Evolutionary conservation across 2,888 invertebrate species (phyloP), one percentile per base, ranked within the genome.

Genomic region (Ectropis crepuscularia): DNA sequence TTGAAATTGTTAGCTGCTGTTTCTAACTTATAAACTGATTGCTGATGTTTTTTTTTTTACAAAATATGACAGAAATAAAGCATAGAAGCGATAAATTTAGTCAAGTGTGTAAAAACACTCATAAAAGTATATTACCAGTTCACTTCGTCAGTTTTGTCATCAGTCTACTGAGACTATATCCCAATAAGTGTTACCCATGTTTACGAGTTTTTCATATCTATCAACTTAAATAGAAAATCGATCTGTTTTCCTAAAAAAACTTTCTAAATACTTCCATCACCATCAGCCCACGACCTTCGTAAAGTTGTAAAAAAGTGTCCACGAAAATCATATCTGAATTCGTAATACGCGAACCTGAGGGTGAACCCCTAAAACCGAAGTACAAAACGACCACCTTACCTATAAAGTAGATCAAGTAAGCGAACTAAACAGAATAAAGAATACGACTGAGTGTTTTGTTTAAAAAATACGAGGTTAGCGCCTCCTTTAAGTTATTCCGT

Each of bases 251-350:
- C 12, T 12, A 41, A 51, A 41, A 51, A 41, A 50, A 6, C 12
- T 50, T 38, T 5, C 7, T 41, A 9, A 39, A 41, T 2, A 39
- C 51, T 0, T 41, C 5, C 9, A 28, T 28, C 41, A 42, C 42
- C 41, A 12, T 48, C 47, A 38, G 12, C 12, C 41, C 42, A 48
- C 36, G 46, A 41, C 10, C 39, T 38, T 45, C 6, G 36, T 5
- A 11, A 42, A 54, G 16, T 9, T 50, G 11, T 41, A 55, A 63
- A 59, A 28, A 63, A 51, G 38, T 63, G 59, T 43, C 51, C 41
- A 48, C 36, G 50, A 49, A 55, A 62, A 63, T 51, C 60, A 64
- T 68, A 65, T 61, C 53, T 48, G 58, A 63, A 61, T 50, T 61
- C 59, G 39, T 53, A 63, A 64, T 54, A 61, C 53, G 38, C 49